phyloP scores from a whole-genome alignment of 2,888 invertebrate genomes.

The Trypoxylon attenuatum region DNA sequence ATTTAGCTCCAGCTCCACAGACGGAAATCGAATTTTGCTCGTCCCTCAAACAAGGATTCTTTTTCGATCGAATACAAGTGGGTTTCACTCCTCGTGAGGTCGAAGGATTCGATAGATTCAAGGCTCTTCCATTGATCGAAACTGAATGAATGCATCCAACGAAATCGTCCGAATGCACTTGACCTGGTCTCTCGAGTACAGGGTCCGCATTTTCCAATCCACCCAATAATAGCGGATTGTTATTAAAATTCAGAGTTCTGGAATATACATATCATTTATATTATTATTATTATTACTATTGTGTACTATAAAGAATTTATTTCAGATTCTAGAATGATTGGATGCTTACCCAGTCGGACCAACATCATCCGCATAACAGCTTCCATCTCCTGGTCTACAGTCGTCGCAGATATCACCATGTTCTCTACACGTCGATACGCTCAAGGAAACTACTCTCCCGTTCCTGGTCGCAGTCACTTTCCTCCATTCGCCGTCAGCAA shows the following conservation, averaged over 20 bases:
- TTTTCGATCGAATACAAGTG: conserved; percentile 84
- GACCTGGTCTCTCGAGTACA: conserved; percentile 90
- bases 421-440: conserved; percentile 87
- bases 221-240: conserved; percentile 89
- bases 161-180: conserved; percentile 93
- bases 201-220: conserved; percentile 91
- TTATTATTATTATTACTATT: background rate
- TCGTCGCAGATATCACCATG: conserved; percentile 91
- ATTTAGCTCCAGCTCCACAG: conserved; percentile 82
- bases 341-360: conserved; percentile 95
- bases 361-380: conserved; percentile 89
- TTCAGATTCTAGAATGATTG: too few relatives aligned
- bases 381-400: conserved; percentile 87
- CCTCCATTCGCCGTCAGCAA: conserved; percentile 93
- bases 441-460: conserved; percentile 90
- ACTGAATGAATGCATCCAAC: conserved; percentile 96
- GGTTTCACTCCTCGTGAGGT: conserved; percentile 83
- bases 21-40: conserved; percentile 71
- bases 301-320: conserved; percentile 78
- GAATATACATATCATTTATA: too few relatives aligned
- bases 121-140: conserved; percentile 87
- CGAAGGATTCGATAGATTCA: conserved; percentile 88
- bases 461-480: conserved; percentile 94
- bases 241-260: conserved; percentile 94
- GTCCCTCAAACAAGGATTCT: conserved; percentile 78